Evolutionary conservation across 2,113 vertebrate species (phyloP), one percentile per base, ranked within the genome.

Genomic region (Shinisaurus crocodilurus): DNA sequence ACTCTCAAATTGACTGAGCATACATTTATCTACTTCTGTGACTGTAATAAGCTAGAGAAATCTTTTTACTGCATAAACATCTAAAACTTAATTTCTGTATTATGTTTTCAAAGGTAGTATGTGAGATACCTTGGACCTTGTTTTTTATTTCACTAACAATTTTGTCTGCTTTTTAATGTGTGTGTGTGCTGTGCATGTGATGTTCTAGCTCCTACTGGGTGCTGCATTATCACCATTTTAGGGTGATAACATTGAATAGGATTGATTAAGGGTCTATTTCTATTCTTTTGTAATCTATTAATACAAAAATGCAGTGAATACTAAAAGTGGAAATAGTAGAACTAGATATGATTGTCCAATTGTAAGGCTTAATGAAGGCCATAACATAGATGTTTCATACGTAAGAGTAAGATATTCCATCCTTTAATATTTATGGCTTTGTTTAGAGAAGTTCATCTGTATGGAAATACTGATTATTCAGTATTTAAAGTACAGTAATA

Each of bases 191-290:
- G 83, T 95, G 94, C 96, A 97, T 3, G 82, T 93, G 96, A 95
- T 95, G 94, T 96, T 96, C 96, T 96, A 96, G 93, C 95, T 97
- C 98, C 96, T 97, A 98, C 98, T 98, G 98, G 94, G 98, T 97
- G 97, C 96, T 97, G 97, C 94, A 97, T 99, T 98, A 98, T 97
- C 98, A 98, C 98, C 98, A 97, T 98, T 98, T 98, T 97, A 96
- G 96, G 96, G 98, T 98, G 98, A 97, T 97, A 98, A 96, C 96
- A 97, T 96, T 97, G 96, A 97, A 97, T 97, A 96, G 97, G 97
- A 98, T 98, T 98, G 97, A 98, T 96, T 97, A 97, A 97, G 97
- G 97, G 96, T 97, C 94, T 97, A 97, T 97, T 97, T 92, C 98
- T 98, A 97, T 98, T 98, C 96, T 95, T 97, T 95, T 97, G 97